These are phyloP conservation scores for Eurosta solidaginis DNA, from an alignment of 1,140 invertebrate species.

Conservation along the genomic window DNA sequence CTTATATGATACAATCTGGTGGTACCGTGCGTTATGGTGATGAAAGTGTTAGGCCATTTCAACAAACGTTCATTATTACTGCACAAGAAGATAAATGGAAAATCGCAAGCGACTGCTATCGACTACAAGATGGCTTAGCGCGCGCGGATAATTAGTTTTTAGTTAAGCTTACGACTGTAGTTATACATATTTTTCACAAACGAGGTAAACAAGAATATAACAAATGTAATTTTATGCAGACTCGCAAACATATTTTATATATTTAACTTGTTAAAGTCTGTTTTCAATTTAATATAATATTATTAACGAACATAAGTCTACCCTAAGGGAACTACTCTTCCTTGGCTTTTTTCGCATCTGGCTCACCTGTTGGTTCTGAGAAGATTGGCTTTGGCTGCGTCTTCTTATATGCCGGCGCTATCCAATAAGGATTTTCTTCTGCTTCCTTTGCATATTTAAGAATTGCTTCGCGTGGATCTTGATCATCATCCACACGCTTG, in stretches of 20 bases:
- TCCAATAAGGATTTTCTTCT: slow-evolving; percentile 96
- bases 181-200: slow-evolving; percentile 10
- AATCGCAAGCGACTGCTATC: slow-evolving; percentile 82
- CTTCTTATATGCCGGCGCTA: slow-evolving; percentile 86
- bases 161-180: background rate
- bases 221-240: too few relatives aligned
- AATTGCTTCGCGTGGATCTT: slow-evolving; percentile 95
- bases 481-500: slow-evolving; percentile 93
- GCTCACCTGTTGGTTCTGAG: slow-evolving; percentile 41
- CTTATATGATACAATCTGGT: slow-evolving; percentile 75
- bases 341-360: slow-evolving; percentile 38
- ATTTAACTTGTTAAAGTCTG: too few relatives aligned
- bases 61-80: slow-evolving; percentile 82
- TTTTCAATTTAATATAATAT: too few relatives aligned
- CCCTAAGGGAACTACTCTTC: slow-evolving; percentile 30
- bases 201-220: background rate
- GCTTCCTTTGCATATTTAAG: slow-evolving; percentile 97
- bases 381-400: slow-evolving; percentile 84
- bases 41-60: slow-evolving; percentile 67
- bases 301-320: too few relatives aligned
- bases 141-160: slow-evolving; percentile 12
- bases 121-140: slow-evolving; percentile 68
- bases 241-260: too few relatives aligned
- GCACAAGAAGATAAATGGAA: slow-evolving; percentile 86
- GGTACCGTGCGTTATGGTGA: slow-evolving; percentile 73